Percentiles rank a stretch among this genome's conserved stretches.
These are phyloP conservation scores for Falcunculus frontatus DNA, from an alignment of 2,113 vertebrate genomes.

Conservation along the genomic window DNA sequence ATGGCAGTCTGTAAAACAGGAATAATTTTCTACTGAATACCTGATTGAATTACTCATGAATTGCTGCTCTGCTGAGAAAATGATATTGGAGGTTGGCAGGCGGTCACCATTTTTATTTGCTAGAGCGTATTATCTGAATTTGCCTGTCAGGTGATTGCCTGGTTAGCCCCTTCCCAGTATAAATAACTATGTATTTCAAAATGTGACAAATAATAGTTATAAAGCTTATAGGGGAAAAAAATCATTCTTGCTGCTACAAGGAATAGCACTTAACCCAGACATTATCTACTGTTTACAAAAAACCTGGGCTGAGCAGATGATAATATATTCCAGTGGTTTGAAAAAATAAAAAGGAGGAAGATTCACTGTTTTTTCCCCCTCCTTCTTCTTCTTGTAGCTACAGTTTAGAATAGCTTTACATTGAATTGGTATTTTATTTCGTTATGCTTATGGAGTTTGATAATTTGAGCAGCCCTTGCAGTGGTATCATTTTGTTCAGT, in stretches of 20 bases:
- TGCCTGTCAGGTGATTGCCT: constrained; percentile 26
- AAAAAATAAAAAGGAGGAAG: neutral
- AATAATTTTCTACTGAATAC: constrained; percentile 57
- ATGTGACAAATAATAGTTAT: constrained; percentile 57
- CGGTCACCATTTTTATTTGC: constrained; percentile 41
- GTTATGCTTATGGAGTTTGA: constrained; percentile 25
- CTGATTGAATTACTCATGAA: constrained; percentile 62
- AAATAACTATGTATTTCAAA: constrained; percentile 31
- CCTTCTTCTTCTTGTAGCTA: constrained; percentile 4
- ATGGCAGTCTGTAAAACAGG: constrained; percentile 28
- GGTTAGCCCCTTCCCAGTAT: constrained; percentile 2
- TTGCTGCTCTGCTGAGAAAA: constrained; percentile 56
- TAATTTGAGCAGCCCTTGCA: constrained; percentile 16
- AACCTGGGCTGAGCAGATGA: neutral
- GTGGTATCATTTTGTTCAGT: constrained; percentile 16
- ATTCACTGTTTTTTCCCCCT: neutral
- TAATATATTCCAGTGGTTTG: neutral
- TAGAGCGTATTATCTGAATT: constrained; percentile 35
- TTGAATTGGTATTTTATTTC: constrained; percentile 45
- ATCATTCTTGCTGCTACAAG: neutral
- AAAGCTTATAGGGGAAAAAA: neutral
- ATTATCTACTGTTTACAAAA: constrained; percentile 10
- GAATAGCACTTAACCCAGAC: constrained; percentile 7
- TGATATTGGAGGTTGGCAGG: constrained; percentile 36
- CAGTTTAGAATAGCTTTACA: constrained; percentile 25